A percentile compares a stretch with the other conserved stretches of the same genome.
Conservation (phyloP, 2,113 vertebrate species). For the Sinosuthora webbiana region DNA sequence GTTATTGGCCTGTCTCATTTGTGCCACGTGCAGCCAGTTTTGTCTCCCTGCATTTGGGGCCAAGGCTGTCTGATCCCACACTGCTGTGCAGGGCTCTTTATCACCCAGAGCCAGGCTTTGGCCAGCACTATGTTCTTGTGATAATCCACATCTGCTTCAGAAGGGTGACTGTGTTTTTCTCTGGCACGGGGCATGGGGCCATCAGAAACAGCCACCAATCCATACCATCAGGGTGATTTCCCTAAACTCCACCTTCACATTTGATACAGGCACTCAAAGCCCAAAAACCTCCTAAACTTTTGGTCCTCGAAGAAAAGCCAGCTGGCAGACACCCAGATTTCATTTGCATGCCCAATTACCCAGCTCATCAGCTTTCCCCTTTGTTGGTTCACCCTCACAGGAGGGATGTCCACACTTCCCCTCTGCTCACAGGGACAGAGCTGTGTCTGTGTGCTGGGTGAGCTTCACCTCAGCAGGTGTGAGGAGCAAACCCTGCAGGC, state of each 20-base stretch:
- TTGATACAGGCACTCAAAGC: neutral
- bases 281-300: neutral
- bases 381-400: neutral
- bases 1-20: fast-evolving
- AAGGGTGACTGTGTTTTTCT: fast-evolving
- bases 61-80: neutral
- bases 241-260: fast-evolving
- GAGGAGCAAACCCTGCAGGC: neutral
- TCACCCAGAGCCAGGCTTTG: neutral
- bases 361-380: neutral
- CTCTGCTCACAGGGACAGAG: neutral
- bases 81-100: neutral
- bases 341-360: neutral
- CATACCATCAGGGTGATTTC: neutral
- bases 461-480: neutral
- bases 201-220: neutral
- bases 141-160: neutral
- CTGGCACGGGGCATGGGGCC: neutral
- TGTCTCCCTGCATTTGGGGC: fast-evolving
- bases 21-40: neutral
- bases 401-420: neutral
- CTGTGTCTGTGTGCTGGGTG: neutral
- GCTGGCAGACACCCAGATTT: neutral
- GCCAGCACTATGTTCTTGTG: fast-evolving
- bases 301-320: neutral